Conservation (phyloP, 1,140 invertebrate genomes). For the Papilio machaon region DNA sequence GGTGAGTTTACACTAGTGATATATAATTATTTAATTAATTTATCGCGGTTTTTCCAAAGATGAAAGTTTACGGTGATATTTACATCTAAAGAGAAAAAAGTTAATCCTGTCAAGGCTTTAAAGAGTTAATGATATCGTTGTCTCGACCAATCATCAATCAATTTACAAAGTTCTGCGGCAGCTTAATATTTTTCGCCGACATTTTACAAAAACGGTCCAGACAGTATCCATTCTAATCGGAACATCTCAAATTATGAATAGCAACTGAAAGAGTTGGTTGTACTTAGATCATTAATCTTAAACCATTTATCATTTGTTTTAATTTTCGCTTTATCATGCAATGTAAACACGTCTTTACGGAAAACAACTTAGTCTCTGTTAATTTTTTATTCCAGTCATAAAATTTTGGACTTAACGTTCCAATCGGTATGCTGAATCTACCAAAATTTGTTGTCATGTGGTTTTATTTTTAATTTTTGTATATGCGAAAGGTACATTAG, state of each 20-base stretch:
- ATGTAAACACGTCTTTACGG: constrained; percentile 25
- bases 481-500: too few species aligned
- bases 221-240: constrained; percentile 48
- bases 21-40: too few species aligned
- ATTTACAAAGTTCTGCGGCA: not conserved
- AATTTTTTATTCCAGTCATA: constrained; percentile 37
- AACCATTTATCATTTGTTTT: constrained; percentile 48
- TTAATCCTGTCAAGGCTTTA: not conserved
- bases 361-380: constrained; percentile 47
- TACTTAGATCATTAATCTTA: constrained; percentile 52
- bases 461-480: too few species aligned
- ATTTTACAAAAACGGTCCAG: constrained; percentile 44
- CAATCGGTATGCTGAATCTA: not conserved
- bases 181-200: constrained; percentile 36
- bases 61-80: too few species aligned
- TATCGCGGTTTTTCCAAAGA: too few species aligned
- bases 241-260: constrained; percentile 53
- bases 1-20: too few species aligned
- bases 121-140: constrained; percentile 14
- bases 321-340: constrained; percentile 44
- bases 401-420: constrained; percentile 1
- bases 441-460: too few species aligned
- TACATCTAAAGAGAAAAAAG: not conserved
- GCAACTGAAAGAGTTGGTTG: constrained; percentile 47
- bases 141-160: not conserved